These are phyloP conservation scores for Excalfactoria chinensis DNA, from an alignment of 2,113 vertebrate species.

Conservation along the genomic window DNA sequence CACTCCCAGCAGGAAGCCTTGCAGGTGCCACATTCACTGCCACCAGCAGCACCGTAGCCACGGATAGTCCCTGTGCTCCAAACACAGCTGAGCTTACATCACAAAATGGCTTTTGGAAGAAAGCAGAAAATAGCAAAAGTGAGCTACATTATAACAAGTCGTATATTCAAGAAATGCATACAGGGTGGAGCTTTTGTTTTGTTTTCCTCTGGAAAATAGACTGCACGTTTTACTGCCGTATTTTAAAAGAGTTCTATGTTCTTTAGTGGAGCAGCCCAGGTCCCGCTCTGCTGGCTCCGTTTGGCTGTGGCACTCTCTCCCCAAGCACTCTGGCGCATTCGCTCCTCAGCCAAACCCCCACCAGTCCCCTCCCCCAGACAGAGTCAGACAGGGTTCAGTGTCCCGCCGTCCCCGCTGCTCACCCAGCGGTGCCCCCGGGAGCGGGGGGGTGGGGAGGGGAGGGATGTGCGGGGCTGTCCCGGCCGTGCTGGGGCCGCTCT, in stretches of 20 bases:
- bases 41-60: neutral
- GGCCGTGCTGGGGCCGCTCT: neutral
- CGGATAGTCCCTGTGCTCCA: neutral
- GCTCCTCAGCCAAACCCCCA: neutral
- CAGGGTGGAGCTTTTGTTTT: neutral
- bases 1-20: neutral
- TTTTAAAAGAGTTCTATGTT: neutral
- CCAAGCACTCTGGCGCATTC: neutral
- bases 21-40: neutral
- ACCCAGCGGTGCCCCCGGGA: neutral
- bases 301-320: neutral
- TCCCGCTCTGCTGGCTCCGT: neutral
- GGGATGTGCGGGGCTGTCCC: neutral
- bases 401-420: neutral
- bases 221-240: neutral
- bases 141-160: neutral
- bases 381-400: slow-evolving; percentile 10
- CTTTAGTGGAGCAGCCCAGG: neutral
- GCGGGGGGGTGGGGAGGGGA: neutral
- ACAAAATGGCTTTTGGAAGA: neutral
- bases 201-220: neutral
- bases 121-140: neutral
- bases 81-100: neutral
- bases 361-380: neutral
- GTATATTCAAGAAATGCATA: neutral